A percentile compares a stretch with the other conserved stretches of the same genome.
Evolutionary conservation across 2,888 invertebrate genomes (phyloP).

Genomic region (Anaspis maculata): DNA sequence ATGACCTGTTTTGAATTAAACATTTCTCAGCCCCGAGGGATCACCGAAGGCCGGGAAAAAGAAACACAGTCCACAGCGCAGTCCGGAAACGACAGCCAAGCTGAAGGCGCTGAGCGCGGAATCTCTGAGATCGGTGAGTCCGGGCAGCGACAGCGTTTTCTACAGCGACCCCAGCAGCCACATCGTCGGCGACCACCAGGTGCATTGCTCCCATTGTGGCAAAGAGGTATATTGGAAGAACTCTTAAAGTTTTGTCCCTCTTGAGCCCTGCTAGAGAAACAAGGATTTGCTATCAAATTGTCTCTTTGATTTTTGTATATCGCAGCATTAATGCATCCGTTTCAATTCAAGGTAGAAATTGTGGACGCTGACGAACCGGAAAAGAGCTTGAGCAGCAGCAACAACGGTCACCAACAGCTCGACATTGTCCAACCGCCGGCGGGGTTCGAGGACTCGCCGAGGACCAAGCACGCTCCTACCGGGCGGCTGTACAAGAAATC

Average conservation of each 20-base stretch:
- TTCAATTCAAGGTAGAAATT: no score
- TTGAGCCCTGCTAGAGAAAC: no score
- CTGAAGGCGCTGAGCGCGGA: conserved; percentile 79
- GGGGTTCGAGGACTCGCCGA: conserved; percentile 79
- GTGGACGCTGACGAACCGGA: conserved; percentile 39
- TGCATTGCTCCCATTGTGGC: conserved; percentile 76
- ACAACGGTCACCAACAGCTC: conserved; percentile 21
- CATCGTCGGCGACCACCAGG: conserved; percentile 41
- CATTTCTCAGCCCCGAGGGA: neutral
- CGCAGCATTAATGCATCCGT: no score
- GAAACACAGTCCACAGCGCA: conserved; percentile 23
- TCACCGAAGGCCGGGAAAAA: conserved; percentile 2
- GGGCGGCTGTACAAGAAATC: conserved; percentile 68
- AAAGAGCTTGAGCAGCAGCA: conserved; percentile 22
- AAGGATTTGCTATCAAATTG: no score
- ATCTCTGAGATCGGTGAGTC: conserved; percentile 80
- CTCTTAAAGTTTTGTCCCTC: no score
- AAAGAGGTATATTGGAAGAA: no score
- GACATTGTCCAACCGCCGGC: conserved; percentile 84
- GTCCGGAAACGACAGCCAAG: conserved; percentile 44
- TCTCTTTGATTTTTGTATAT: no score
- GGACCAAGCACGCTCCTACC: conserved; percentile 36
- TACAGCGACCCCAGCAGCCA: conserved; percentile 70
- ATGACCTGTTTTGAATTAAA: no score
- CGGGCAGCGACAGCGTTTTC: conserved; percentile 85